These are phyloP conservation scores for Conomelus anceps DNA, from an alignment of 2,888 invertebrate genomes.

Conservation along the genomic window DNA sequence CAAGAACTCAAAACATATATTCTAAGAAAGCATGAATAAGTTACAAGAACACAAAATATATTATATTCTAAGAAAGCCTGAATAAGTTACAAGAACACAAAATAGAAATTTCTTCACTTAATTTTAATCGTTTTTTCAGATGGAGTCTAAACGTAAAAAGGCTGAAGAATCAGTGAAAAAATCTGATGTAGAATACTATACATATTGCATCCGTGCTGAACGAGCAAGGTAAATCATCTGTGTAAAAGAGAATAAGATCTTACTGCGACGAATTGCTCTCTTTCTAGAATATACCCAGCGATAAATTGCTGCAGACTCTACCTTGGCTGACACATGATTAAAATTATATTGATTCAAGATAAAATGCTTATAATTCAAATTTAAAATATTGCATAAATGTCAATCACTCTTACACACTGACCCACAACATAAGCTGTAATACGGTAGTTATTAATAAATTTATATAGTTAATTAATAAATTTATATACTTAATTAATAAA, in stretches of 20 bases:
- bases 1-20: background rate
- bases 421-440: too few species aligned
- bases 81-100: too few species aligned
- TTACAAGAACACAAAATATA: background rate
- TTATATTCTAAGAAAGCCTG: background rate
- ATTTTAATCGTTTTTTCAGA: slow-evolving; percentile 42
- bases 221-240: slow-evolving; percentile 58
- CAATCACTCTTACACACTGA: too few species aligned
- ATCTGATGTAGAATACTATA: slow-evolving; percentile 90
- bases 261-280: background rate
- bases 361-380: too few species aligned
- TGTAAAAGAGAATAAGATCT: background rate
- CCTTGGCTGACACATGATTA: too few species aligned
- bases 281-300: background rate
- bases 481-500: too few species aligned
- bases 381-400: too few species aligned
- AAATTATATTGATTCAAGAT: too few species aligned
- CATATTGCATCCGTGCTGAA: slow-evolving; percentile 83
- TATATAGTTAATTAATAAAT: too few species aligned
- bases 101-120: background rate
- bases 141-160: slow-evolving; percentile 82
- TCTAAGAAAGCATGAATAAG: too few species aligned
- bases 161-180: slow-evolving; percentile 86
- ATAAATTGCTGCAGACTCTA: too few species aligned
- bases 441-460: too few species aligned